Conservation (phyloP, 2,113 vertebrate species). For the Poeciliopsis retropinna region DNA sequence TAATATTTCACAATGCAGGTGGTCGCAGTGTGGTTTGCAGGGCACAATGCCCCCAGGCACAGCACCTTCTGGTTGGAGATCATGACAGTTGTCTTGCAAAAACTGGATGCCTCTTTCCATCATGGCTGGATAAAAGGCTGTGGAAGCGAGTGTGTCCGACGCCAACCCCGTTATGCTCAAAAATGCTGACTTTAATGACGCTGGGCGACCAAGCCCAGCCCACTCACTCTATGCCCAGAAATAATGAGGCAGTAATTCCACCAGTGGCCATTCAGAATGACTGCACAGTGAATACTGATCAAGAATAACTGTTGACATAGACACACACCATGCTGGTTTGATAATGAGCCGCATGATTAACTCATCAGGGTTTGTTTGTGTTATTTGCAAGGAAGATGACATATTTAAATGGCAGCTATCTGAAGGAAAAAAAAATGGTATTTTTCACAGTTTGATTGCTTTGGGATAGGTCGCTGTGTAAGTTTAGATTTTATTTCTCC, state of each 20-base stretch:
- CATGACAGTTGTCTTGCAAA: conserved; percentile 53
- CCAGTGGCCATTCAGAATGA: conserved; percentile 48
- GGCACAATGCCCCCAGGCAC: conserved; percentile 31
- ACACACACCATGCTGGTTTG: conserved; percentile 38
- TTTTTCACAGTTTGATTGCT: background rate
- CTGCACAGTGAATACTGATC: conserved; percentile 64
- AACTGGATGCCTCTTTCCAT: conserved; percentile 36
- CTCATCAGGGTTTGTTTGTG: conserved; percentile 50
- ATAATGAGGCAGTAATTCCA: conserved; percentile 69
- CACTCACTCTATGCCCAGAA: conserved; percentile 54
- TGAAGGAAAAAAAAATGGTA: too few species aligned
- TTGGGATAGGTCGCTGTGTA: background rate
- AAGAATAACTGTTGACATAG: conserved; percentile 63
- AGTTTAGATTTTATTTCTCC: background rate
- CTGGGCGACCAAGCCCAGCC: conserved; percentile 34
- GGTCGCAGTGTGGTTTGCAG: conserved; percentile 55
- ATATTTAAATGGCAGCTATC: conserved; percentile 5
- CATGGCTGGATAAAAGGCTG: conserved; percentile 29
- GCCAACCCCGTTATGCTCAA: conserved; percentile 30
- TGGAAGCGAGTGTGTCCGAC: conserved; percentile 24
- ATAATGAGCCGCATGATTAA: conserved; percentile 63
- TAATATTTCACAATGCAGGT: conserved; percentile 58
- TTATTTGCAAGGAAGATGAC: conserved; percentile 17
- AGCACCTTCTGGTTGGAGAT: conserved; percentile 45
- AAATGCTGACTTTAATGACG: conserved; percentile 61